Evolutionary conservation across 1,140 invertebrate species (phyloP), one percentile per base, ranked within the genome.

Genomic region (Trichoplusia ni): DNA sequence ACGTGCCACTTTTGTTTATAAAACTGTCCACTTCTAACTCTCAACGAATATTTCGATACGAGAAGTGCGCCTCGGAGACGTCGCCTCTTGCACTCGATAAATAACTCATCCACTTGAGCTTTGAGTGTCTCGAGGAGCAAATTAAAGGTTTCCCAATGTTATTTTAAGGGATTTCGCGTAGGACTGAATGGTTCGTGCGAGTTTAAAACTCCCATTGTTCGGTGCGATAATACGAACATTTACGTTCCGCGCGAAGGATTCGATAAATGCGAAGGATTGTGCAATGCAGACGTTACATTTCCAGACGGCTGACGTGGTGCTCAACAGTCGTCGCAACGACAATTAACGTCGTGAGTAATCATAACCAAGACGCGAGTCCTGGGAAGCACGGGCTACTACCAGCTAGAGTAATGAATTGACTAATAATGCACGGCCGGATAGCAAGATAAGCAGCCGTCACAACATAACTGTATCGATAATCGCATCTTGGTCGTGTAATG

Each of bases 1-100:
- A 77, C 71, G 73, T 69, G 75, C 77, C 79, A 73, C 78, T 86
- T 86, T 85, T 90, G 87, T 90, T 90, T 90, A 88, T 86, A 90
- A 90, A 90, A 90, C 87, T 86, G 84, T 85, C 84, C 83, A 87
- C 86, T 87, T 81, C 75, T 84, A 81, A 75, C 68, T 67, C 64
- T 73, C 69, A 59, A 74, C 66, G 75, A 76, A 79, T 75, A 74
- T 81, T 82, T 83, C 77, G 69, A 73, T 77, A 77, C 33, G 38
- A 42, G 38, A 58, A 75, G 76, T 75, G 75, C 70, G 64, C 51
- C 64, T 58, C 69, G 68, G 59, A 64, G 63, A 69, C 46, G 65
- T 73, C 70, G 68, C 76, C 68, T 59, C 71, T 72, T 75, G 75
- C 67, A 69, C 69, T 81, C 68, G 71, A 78, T 82, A 85, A 86